Conservation (phyloP, 2,888 invertebrate species). For the Catocala sponsa region DNA sequence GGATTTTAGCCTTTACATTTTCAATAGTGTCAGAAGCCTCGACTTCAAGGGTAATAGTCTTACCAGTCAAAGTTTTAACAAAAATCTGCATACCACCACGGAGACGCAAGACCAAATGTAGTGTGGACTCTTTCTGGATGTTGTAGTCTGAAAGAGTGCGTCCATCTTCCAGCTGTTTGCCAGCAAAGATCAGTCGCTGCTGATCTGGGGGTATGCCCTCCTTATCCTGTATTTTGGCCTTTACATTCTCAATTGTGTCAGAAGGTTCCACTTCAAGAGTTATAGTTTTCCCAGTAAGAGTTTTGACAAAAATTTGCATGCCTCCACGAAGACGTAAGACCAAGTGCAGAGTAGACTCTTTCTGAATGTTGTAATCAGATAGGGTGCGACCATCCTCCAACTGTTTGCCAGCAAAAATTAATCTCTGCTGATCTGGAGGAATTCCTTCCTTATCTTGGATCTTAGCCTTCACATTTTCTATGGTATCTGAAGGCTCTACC, state of each 20-base stretch:
- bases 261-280: conserved; percentile 71
- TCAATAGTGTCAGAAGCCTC: conserved; percentile 77
- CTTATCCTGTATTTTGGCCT: conserved; percentile 75
- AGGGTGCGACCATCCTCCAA: conserved; percentile 76
- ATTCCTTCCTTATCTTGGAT: conserved; percentile 79
- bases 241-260: conserved; percentile 74
- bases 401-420: conserved; percentile 78
- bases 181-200: conserved; percentile 71
- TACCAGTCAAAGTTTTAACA: conserved; percentile 71
- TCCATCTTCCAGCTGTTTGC: conserved; percentile 72
- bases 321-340: conserved; percentile 74
- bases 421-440: conserved; percentile 75
- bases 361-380: conserved; percentile 78
- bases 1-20: conserved; percentile 78
- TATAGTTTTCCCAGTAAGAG: conserved; percentile 71
- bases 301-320: conserved; percentile 77
- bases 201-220: conserved; percentile 76
- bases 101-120: conserved; percentile 68
- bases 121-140: conserved; percentile 73
- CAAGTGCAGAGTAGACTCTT: conserved; percentile 75
- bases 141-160: conserved; percentile 73
- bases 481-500: conserved; percentile 74
- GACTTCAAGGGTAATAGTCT: conserved; percentile 71
- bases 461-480: conserved; percentile 78
- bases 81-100: conserved; percentile 77